Evolutionary conservation across 2,113 vertebrate genomes (phyloP).

Genomic region (Thamnaconus septentrionalis): DNA sequence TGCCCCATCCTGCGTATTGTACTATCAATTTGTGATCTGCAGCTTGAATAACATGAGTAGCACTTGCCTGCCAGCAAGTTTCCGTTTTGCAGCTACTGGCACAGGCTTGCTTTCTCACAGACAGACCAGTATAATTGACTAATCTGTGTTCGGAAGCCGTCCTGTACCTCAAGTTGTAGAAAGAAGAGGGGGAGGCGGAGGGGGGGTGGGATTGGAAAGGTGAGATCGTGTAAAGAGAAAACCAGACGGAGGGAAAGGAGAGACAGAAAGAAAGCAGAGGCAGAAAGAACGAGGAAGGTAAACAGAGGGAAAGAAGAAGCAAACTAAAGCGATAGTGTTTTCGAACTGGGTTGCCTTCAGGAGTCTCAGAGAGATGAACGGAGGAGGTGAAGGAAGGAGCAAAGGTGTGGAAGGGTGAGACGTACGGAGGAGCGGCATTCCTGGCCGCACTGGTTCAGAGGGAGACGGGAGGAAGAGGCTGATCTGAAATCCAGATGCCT

Average conservation of each 20-base stretch:
- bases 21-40: slow-evolving; percentile 8
- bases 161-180: slow-evolving; percentile 26
- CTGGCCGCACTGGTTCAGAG: slow-evolving; percentile 55
- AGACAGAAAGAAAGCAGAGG: slow-evolving; percentile 3
- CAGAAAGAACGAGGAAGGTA: neutral
- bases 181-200: slow-evolving; percentile 16
- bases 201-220: slow-evolving; percentile 4
- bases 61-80: slow-evolving; percentile 29
- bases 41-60: slow-evolving; percentile 31
- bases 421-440: slow-evolving; percentile 68
- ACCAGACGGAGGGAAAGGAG: slow-evolving; percentile 12
- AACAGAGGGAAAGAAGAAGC: slow-evolving; percentile 19
- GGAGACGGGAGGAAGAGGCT: slow-evolving; percentile 36
- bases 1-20: slow-evolving; percentile 27
- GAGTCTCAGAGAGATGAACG: slow-evolving; percentile 29
- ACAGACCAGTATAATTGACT: slow-evolving; percentile 40
- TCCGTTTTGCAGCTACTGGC: slow-evolving; percentile 35
- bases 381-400: slow-evolving; percentile 46
- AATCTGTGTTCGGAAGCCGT: slow-evolving; percentile 48
- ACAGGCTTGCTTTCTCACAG: slow-evolving; percentile 12
- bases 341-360: slow-evolving; percentile 9
- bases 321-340: slow-evolving; percentile 33
- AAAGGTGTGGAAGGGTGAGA: slow-evolving; percentile 44
- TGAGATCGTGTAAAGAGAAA: slow-evolving; percentile 49
- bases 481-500: slow-evolving; percentile 73